Evolutionary conservation across 1,140 invertebrate genomes (phyloP).

Genomic region (Drosophila elegans): DNA sequence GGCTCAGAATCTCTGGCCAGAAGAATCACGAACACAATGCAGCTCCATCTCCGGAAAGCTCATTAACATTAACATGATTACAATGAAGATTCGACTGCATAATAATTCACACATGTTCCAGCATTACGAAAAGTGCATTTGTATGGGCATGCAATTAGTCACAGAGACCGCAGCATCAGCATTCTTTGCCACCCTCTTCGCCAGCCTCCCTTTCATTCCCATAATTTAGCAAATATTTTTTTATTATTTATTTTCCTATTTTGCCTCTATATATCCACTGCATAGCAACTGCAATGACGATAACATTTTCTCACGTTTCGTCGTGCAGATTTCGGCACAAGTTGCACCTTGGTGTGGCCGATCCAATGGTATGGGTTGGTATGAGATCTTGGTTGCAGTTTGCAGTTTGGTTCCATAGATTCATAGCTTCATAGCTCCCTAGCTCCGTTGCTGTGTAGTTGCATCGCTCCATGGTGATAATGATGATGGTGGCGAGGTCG

Average conservation of each 20-base stretch:
- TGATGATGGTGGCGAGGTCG: constrained; percentile 52
- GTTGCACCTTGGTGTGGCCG: constrained; percentile 72
- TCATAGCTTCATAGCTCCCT: not conserved
- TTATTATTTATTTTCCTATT: constrained; percentile 63
- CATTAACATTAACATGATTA: constrained; percentile 81
- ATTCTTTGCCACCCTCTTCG: constrained; percentile 59
- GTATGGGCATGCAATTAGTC: constrained; percentile 81
- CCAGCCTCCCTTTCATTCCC: constrained; percentile 59
- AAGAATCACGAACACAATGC: constrained; percentile 47
- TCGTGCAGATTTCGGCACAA: constrained; percentile 79
- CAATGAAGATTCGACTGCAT: constrained; percentile 68
- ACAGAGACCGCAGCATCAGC: constrained; percentile 70
- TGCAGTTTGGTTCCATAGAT: constrained; percentile 14
- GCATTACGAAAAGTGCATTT: constrained; percentile 78
- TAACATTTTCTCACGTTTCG: constrained; percentile 82
- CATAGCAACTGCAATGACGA: constrained; percentile 70
- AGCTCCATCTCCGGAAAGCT: constrained; percentile 41
- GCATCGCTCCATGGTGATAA: constrained; percentile 35
- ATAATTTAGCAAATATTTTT: constrained; percentile 78
- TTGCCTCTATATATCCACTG: constrained; percentile 22
- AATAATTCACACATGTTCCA: constrained; percentile 71
- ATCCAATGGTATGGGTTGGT: constrained; percentile 29
- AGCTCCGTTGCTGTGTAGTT: not conserved
- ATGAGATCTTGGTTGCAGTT: constrained; percentile 27
- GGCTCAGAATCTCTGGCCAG: constrained; percentile 43